These are phyloP conservation scores for Battus philenor DNA, from an alignment of 1,140 invertebrate species.

Conservation along the genomic window DNA sequence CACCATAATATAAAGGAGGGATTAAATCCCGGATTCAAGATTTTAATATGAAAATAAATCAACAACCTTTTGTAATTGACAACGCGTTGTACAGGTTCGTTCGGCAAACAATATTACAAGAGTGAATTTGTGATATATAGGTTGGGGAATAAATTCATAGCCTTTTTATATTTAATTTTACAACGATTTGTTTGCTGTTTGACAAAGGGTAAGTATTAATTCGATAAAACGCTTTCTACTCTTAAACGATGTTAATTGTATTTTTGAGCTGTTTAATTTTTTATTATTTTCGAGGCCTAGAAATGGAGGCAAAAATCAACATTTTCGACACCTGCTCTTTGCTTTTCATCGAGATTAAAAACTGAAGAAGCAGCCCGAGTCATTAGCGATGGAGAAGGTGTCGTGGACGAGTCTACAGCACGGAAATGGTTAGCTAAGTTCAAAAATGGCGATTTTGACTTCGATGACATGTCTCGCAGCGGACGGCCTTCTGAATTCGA, in stretches of 20 bases:
- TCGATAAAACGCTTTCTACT: constrained; percentile 5
- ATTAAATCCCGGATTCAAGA: too few species aligned
- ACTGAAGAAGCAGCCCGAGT: not conserved
- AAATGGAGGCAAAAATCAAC: constrained; percentile 9
- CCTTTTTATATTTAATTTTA: too few species aligned
- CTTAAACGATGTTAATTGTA: constrained; percentile 7
- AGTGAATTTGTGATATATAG: too few species aligned
- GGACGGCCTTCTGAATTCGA: constrained; percentile 8
- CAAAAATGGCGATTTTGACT: constrained; percentile 6
- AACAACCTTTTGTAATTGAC: too few species aligned
- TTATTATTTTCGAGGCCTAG: not conserved
- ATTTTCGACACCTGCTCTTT: constrained; percentile 7
- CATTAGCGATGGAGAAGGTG: not conserved
- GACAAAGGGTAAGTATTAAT: constrained; percentile 2
- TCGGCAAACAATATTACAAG: too few species aligned
- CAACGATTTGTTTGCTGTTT: constrained; percentile 10
- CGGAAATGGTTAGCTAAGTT: constrained; percentile 5
- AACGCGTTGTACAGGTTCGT: too few species aligned
- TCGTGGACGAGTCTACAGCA: constrained; percentile 2
- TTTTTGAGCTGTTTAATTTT: too few species aligned
- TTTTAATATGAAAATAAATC: too few species aligned
- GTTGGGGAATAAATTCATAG: too few species aligned
- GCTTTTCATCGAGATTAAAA: not conserved
- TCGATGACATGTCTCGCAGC: not conserved
- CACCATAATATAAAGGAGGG: too few species aligned